A percentile compares a stretch with the other conserved stretches of the same genome.
phyloP scores from a whole-genome alignment of 1,140 invertebrate species.

The Holotrichia oblita region DNA sequence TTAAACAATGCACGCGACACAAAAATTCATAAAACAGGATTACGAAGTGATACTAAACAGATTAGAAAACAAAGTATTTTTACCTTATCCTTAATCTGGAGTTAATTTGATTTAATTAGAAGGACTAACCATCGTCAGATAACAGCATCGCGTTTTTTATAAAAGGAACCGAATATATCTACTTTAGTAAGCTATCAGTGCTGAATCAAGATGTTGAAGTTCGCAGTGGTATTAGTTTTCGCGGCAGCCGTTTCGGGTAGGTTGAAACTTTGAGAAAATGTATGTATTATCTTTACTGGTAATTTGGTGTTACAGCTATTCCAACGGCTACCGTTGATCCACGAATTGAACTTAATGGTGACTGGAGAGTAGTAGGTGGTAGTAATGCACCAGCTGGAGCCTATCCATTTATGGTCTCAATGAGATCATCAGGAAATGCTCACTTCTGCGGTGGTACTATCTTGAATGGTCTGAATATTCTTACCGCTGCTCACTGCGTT shows the following conservation, averaged over 20 bases:
- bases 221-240: not conserved
- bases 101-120: too few relatives aligned
- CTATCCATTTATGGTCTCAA: conserved; percentile 68
- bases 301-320: not conserved
- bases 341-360: not conserved
- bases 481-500: conserved; percentile 70
- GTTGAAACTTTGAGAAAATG: not conserved
- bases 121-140: too few relatives aligned
- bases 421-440: conserved; percentile 52
- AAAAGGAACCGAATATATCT: not conserved
- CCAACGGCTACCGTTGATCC: not conserved
- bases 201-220: not conserved
- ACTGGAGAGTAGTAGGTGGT: conserved; percentile 36
- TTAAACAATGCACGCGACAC: too few relatives aligned
- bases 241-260: not conserved
- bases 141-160: not conserved
- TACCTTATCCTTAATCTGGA: too few relatives aligned
- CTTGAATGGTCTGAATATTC: conserved; percentile 60
- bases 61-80: too few relatives aligned
- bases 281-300: not conserved
- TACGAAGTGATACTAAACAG: too few relatives aligned
- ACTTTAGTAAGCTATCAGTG: not conserved
- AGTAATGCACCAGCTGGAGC: conserved; percentile 30
- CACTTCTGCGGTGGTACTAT: conserved; percentile 68
- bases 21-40: too few relatives aligned